Evolutionary conservation across 1,140 invertebrate species (phyloP), one percentile per base, ranked within the genome.

Genomic region (Helicoverpa armigera): DNA sequence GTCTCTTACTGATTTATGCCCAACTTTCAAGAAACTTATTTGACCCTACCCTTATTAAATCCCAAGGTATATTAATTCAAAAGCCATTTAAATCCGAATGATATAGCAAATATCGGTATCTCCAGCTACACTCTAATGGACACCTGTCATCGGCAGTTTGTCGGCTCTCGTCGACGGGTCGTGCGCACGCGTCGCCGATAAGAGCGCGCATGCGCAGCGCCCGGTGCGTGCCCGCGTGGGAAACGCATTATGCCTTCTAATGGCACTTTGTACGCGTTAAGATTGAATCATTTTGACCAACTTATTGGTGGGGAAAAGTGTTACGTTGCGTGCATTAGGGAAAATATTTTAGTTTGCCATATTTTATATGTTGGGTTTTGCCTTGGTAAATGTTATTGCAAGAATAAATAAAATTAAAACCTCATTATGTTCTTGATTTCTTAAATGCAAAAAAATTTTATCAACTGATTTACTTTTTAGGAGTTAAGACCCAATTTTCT

Each of bases 111-210:
- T 69, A 69, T 16, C 43, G 65, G 53, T 72, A 51, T 53, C 18
- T 70, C 13, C 69, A 31, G 69, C 50, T n/a, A 51, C 54, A 31
- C 11, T 5, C 23, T 63, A 76, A 76, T 76, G 74, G 67, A 18
- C 76, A 70, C 61, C 51, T 79, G 76, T 79, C 76, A 79, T 69
- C 76, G 29, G 51, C 53, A 74, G 53, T 35, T 43, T 74, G 53
- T 54, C 69, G 69, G 69, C 69, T 72, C 16, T 72, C 67, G 51
- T 72, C 67, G 50, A 43, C 23, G 69, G 69, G 70, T 78, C 78
- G 74, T 83, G 79, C 35, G 74, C 82, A 83, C 78, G 73, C 73
- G 79, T 63, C 58, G 54, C 13, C 29, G 82, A 83, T 83, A 83
- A 76, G 50, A 50, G 72, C 65, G 60, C 50, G 51, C 23, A 65